Evolutionary conservation across 2,888 invertebrate genomes (phyloP).

Genomic region (Drosophila mulleri): DNA sequence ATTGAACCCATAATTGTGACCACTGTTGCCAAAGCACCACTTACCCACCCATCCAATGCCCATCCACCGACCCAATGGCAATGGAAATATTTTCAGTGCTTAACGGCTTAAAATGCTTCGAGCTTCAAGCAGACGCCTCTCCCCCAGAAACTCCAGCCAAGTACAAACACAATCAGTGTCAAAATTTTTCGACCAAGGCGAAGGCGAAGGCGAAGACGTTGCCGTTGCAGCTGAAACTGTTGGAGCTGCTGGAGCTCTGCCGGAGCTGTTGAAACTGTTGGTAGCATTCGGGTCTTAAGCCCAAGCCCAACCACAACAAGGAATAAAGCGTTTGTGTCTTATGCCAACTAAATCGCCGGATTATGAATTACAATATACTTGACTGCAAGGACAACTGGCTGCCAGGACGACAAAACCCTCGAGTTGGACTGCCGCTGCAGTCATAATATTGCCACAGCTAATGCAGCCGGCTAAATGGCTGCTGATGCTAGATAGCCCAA

Average conservation of each 20-base stretch:
- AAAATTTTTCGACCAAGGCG: slow-evolving; percentile 65
- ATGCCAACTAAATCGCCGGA: slow-evolving; percentile 76
- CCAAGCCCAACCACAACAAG: slow-evolving; percentile 69
- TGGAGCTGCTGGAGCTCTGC: slow-evolving; percentile 5
- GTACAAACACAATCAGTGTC: slow-evolving; percentile 78
- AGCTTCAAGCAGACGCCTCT: neutral
- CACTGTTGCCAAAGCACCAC: slow-evolving; percentile 51
- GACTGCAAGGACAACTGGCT: slow-evolving; percentile 51
- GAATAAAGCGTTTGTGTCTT: slow-evolving; percentile 77
- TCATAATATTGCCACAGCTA: slow-evolving; percentile 78
- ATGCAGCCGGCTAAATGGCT: slow-evolving; percentile 60
- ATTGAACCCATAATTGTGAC: slow-evolving; percentile 64
- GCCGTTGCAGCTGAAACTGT: slow-evolving; percentile 14
- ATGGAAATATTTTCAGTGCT: slow-evolving; percentile 68
- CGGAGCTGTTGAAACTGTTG: slow-evolving; percentile 3
- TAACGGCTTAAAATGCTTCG: slow-evolving; percentile 64
- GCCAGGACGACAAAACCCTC: slow-evolving; percentile 12
- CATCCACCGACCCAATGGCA: slow-evolving; percentile 25
- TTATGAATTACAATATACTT: slow-evolving; percentile 81
- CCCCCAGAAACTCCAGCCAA: slow-evolving; percentile 6
- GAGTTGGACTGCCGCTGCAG: slow-evolving; percentile 35
- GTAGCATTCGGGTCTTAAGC: slow-evolving; percentile 59
- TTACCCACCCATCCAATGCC: slow-evolving; percentile 15
- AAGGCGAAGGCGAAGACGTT: slow-evolving; percentile 26
- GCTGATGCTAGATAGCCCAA: neutral